Conservation (phyloP, 2,888 invertebrate species). For the Athrips mouffetella region DNA sequence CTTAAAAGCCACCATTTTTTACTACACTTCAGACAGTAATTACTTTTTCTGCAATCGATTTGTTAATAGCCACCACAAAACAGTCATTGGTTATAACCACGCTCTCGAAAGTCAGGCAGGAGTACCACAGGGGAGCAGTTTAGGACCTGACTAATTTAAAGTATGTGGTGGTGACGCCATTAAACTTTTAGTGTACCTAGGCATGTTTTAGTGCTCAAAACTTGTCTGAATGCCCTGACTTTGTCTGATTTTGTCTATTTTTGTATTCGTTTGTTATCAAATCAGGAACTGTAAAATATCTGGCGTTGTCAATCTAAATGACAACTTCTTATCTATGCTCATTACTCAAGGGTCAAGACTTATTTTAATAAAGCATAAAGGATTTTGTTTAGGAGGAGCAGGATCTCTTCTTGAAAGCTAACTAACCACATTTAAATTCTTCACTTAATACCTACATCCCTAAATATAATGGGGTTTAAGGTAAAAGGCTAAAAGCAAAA, state of each 20-base stretch:
- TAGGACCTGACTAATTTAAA: background rate
- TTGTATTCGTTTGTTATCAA: too few species aligned
- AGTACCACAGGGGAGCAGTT: constrained; percentile 4
- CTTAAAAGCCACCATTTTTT: constrained; percentile 38
- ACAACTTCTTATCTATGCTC: too few species aligned
- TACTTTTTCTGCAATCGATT: constrained; percentile 41
- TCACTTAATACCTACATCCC: too few species aligned
- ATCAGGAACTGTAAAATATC: too few species aligned
- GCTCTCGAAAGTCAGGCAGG: background rate
- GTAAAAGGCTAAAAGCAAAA: too few species aligned
- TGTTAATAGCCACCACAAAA: constrained; percentile 31
- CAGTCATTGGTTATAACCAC: constrained; percentile 31
- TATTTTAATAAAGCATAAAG: too few species aligned
- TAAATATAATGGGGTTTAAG: too few species aligned
- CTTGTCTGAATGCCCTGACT: background rate
- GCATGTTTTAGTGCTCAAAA: background rate
- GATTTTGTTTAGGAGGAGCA: too few species aligned
- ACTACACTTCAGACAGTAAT: constrained; percentile 34
- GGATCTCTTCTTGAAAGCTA: too few species aligned
- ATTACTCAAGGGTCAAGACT: too few species aligned
- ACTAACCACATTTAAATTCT: too few species aligned
- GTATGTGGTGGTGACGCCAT: background rate
- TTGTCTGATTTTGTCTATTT: background rate
- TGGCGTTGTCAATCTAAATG: too few species aligned
- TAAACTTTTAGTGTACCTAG: background rate